Conservation (phyloP, 2,888 invertebrate genomes). For the Furcula furcula region DNA sequence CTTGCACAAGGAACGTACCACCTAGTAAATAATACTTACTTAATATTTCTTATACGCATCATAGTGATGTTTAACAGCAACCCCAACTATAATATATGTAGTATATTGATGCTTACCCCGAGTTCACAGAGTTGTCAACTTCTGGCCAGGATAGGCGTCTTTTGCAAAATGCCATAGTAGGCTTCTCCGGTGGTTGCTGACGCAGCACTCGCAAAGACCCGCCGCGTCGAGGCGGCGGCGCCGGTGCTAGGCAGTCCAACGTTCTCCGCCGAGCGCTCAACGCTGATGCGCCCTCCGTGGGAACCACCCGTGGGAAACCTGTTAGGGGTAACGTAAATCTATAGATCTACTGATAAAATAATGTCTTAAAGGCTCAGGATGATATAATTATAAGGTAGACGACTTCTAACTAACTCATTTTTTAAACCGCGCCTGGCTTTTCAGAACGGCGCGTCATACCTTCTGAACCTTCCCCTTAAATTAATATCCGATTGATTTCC, state of each 20-base stretch:
- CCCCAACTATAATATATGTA: too few species aligned
- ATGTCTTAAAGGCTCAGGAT: too few species aligned
- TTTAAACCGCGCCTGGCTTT: too few species aligned
- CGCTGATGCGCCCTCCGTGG: constrained; percentile 85
- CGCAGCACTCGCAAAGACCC: constrained; percentile 83
- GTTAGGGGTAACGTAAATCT: not conserved
- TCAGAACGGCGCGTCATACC: too few species aligned
- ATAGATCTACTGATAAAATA: too few species aligned
- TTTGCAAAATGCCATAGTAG: constrained; percentile 88
- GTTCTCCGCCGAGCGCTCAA: constrained; percentile 81
- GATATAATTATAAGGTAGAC: too few species aligned
- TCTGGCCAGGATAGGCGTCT: constrained; percentile 92
- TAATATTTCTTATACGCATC: not conserved
- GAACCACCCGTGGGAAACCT: constrained; percentile 88
- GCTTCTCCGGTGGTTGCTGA: constrained; percentile 83
- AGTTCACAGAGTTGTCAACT: constrained; percentile 90
- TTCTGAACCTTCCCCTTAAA: too few species aligned
- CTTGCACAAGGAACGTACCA: too few species aligned
- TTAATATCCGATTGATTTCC: too few species aligned
- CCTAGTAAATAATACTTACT: too few species aligned
- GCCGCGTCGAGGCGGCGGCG: constrained; percentile 72
- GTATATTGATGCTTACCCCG: constrained; percentile 87
- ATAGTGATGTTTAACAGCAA: not conserved
- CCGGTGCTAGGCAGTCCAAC: constrained; percentile 83
- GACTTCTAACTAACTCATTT: too few species aligned